Conservation (phyloP, 2,113 vertebrate species). For the Bolborhynchus lineola region DNA sequence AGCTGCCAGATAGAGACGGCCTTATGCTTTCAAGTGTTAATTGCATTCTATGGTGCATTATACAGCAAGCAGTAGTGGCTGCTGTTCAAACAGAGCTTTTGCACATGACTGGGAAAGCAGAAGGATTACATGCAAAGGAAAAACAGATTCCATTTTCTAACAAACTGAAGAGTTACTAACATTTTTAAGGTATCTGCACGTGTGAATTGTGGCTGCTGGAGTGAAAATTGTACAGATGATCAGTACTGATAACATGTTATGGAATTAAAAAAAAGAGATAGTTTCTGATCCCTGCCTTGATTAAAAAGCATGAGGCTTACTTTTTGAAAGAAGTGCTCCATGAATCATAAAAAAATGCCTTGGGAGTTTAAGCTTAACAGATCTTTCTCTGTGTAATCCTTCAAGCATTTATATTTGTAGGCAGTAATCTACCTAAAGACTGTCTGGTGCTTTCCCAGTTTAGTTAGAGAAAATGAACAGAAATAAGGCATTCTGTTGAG, state of each 20-base stretch:
- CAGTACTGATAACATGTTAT: background rate
- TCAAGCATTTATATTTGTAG: background rate
- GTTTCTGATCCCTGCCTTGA: background rate
- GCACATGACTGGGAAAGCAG: background rate
- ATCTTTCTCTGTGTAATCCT: background rate
- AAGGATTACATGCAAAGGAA: fast-evolving
- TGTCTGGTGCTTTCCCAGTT: background rate
- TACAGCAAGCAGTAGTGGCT: background rate
- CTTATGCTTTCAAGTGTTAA: background rate
- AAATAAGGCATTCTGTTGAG: background rate
- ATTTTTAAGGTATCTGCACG: background rate
- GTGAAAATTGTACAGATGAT: background rate
- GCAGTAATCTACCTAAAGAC: background rate
- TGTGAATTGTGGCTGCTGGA: background rate
- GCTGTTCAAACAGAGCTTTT: background rate
- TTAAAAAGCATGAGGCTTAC: background rate
- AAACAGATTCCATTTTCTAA: background rate
- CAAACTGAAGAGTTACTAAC: background rate
- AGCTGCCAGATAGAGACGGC: background rate
- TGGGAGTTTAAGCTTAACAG: background rate
- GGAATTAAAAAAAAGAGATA: background rate
- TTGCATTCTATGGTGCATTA: background rate
- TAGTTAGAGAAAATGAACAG: background rate
- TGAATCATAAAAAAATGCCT: background rate
- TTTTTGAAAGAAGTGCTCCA: background rate